Evolutionary conservation across 2,888 invertebrate genomes (phyloP), one percentile per base, ranked within the genome.

Genomic region (Eupeodes latifasciatus): DNA sequence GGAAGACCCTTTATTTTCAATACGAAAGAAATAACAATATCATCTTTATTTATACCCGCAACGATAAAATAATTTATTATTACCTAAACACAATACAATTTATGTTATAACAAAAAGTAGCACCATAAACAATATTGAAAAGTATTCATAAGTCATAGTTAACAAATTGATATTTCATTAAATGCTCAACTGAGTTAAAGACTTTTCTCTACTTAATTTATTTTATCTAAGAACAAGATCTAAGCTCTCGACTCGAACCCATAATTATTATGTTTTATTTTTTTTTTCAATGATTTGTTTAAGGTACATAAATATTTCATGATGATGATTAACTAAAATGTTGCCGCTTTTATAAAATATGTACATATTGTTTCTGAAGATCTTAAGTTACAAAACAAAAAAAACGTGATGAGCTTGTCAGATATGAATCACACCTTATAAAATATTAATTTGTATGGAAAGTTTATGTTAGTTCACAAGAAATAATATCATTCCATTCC

Each of bases 351-450:
- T 62, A 14, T 4, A 62, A 61, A 74, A 61, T 36, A 47, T 27
- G 44, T 5, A 40, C 4, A 12, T 16, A 12, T 2, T 4, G 5
- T 44, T 27, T 27, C 27, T 10, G 4, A 16, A 27, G 66, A 27
- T 49, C 14, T 49, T 11, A 9, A 7, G 14, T 49, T 66, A 49
- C 27, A 27, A 49, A 27, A 66, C 34, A 5, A 27, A 49, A 27
- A 66, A 57, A 5, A 49, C 66, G 66, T 66, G 66, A 66, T 66
- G 47, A 66, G 27, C 49, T 66, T 49, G 49, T 49, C 49, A 34
- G 66, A 66, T 27, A 49, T 16, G 49, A 49, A 49, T 49, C 66
- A 66, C 66, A 49, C 7, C 61, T 61, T 14, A 12, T 49, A 12
- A 2, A 5, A 12, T 5, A 14, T 49, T 5, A 14, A 14, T 49